A percentile compares a stretch with the other conserved stretches of the same genome.
Conservation (phyloP, 2,888 invertebrate genomes). For the Pseudococcus viburni region DNA sequence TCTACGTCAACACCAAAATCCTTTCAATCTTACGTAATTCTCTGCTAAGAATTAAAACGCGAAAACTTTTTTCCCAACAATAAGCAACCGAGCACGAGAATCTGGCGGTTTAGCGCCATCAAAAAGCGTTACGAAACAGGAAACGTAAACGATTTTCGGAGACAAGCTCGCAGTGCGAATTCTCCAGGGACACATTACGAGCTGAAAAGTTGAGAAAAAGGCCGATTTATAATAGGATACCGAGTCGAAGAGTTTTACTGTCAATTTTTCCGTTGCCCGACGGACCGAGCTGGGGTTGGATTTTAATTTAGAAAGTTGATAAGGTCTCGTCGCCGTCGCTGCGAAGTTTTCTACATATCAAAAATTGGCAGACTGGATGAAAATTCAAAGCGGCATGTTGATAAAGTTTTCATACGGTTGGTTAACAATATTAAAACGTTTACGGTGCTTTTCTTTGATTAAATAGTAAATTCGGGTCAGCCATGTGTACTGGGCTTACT, state of each 20-base stretch:
- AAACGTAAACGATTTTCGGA: background rate
- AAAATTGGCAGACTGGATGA: slow-evolving; percentile 26
- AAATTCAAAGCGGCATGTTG: background rate
- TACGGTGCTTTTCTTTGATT: slow-evolving; percentile 25
- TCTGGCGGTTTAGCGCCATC: background rate
- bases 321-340: background rate
- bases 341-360: slow-evolving; percentile 4
- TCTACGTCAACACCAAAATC: background rate
- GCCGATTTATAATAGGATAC: background rate
- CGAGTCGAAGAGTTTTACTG: background rate
- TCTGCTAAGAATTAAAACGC: background rate
- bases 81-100: background rate
- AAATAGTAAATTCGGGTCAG: slow-evolving; percentile 49
- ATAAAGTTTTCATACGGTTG: slow-evolving; percentile 27
- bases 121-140: background rate
- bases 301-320: slow-evolving; percentile 17
- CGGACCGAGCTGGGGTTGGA: background rate
- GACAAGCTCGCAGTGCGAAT: background rate
- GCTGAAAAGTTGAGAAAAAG: slow-evolving; percentile 5
- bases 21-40: background rate
- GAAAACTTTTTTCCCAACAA: slow-evolving; percentile 1
- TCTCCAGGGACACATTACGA: background rate
- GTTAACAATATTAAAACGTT: slow-evolving; percentile 51
- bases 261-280: background rate
- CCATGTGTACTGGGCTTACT: background rate